Conservation (phyloP, 2,797 vertebrate genomes). For the Myotis daubentonii region DNA sequence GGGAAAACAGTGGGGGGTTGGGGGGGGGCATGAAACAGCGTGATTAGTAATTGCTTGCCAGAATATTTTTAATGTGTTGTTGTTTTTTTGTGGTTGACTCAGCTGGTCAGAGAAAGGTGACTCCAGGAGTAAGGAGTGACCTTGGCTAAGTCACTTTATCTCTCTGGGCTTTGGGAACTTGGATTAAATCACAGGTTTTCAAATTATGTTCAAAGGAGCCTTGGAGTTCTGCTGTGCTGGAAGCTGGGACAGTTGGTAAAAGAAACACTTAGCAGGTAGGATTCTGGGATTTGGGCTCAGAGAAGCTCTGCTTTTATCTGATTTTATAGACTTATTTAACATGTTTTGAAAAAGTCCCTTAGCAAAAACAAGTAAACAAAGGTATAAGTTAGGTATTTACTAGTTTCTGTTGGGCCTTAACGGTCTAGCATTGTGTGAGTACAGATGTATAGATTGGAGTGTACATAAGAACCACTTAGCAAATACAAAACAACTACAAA, state of each 20-base stretch:
- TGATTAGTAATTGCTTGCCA: neutral
- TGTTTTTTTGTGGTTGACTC: slow-evolving; percentile 46
- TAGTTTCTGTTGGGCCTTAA: neutral
- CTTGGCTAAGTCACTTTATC: slow-evolving; percentile 27
- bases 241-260: neutral
- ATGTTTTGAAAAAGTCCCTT: neutral
- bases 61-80: slow-evolving; percentile 36
- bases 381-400: neutral
- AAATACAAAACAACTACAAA: slow-evolving; percentile 34
- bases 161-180: neutral
- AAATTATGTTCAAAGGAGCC: neutral
- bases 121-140: neutral
- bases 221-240: neutral
- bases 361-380: neutral
- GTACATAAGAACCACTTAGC: neutral
- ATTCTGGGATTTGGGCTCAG: neutral
- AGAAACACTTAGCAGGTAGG: neutral
- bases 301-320: slow-evolving; percentile 28
- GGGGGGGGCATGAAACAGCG: neutral
- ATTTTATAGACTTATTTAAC: neutral
- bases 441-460: neutral
- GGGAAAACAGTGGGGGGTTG: neutral
- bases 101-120: neutral
- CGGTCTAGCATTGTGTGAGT: neutral
- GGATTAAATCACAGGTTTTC: neutral